Conservation (phyloP, 2,797 vertebrate species). For the Enteromius argenteus region DNA sequence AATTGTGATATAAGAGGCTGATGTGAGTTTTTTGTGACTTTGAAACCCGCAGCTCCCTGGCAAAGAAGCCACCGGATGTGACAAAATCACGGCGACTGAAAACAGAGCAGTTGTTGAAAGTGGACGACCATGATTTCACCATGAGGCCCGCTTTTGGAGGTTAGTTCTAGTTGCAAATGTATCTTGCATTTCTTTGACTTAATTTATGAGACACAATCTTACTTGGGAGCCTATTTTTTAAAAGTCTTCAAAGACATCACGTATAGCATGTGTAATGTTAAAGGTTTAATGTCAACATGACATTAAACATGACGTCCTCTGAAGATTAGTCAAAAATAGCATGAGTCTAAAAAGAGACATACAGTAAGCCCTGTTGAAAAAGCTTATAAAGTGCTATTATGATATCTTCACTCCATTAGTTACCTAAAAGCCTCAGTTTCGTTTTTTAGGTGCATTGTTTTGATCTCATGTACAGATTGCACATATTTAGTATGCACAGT, state of each 20-base stretch:
- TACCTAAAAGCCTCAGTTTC: neutral
- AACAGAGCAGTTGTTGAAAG: slow-evolving; percentile 88
- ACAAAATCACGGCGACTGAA: slow-evolving; percentile 87
- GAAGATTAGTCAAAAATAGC: slow-evolving; percentile 27
- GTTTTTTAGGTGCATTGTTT: neutral
- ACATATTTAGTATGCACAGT: neutral
- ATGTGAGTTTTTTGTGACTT: slow-evolving; percentile 28
- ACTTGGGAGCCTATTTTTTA: neutral
- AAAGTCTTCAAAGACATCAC: neutral
- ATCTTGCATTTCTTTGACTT: neutral
- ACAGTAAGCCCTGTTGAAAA: neutral
- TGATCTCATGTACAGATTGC: neutral
- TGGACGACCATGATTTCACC: slow-evolving; percentile 94
- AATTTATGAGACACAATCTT: neutral
- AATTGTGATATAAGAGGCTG: slow-evolving; percentile 6
- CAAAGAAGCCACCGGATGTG: slow-evolving; percentile 88
- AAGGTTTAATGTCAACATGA: neutral
- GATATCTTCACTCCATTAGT: neutral
- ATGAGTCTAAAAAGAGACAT: neutral
- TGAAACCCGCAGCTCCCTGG: slow-evolving; percentile 76
- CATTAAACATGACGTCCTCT: neutral
- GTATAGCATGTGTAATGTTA: neutral
- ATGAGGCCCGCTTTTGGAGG: slow-evolving; percentile 96
- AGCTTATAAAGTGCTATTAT: neutral
- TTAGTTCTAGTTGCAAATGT: slow-evolving; percentile 62